Evolutionary conservation across 2,113 vertebrate species (phyloP), one percentile per base, ranked within the genome.

Genomic region (Eleginops maclovinus): DNA sequence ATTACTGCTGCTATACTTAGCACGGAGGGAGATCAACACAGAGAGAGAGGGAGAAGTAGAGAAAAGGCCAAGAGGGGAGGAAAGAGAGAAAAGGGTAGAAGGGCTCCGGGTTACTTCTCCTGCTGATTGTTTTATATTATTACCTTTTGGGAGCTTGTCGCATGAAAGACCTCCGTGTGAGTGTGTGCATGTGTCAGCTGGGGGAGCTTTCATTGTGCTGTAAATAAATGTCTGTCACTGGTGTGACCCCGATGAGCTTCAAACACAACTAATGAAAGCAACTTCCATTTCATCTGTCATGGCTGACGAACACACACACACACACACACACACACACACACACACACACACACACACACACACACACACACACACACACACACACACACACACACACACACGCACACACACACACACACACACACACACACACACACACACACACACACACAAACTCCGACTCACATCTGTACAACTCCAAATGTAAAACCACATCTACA

Each of bases 181-280:
- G 70, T 62, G 44, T 67, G 47, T 26, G 51, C 72, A 81, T 62
- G 61, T 62, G 71, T 81, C 59, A 55, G 72, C 77, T 50, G 72
- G 69, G 71, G 69, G 82, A 55, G 55, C 66, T 71, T 90, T 88
- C 75, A 87, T 75, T 82, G 81, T 75, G 72, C 81, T 84, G 77
- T 92, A 92, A 92, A 93, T 94, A 92, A 88, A 91, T 88, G 86
- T 91, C 89, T 79, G 80, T 67, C 82, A 85, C 76, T 80, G 76
- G 83, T 41, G 81, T 86, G 87, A 93, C 88, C 82, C 89, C 36
- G 59, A 82, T 76, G 86, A 79, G 87, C 84, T 81, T 87, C 87
- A 90, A 90, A 88, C 72, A 79, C 76, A 88, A 81, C 87, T 90
- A 90, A 92, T 90, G 85, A 92, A 91, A 93, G 81, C 87, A 87